These are phyloP conservation scores for Tetramorium bicarinatum DNA, from an alignment of 2,888 invertebrate species.

Conservation along the genomic window DNA sequence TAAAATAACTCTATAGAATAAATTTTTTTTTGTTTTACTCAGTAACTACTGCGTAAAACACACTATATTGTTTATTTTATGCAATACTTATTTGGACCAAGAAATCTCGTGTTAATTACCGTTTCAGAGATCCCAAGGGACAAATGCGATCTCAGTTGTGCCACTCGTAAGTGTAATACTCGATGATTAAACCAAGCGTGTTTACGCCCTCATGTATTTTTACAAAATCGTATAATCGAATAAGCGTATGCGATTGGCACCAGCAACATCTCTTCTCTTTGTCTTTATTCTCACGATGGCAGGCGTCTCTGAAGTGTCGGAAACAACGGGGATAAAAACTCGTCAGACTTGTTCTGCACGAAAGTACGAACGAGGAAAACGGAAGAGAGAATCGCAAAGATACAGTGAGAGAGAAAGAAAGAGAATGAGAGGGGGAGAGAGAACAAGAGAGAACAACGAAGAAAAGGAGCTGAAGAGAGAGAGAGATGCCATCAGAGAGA, in stretches of 20 bases:
- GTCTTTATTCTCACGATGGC: slow-evolving; percentile 54
- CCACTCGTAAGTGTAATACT: slow-evolving; percentile 18
- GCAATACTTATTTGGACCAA: neutral
- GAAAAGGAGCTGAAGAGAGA: slow-evolving; percentile 7
- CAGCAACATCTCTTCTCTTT: slow-evolving; percentile 23
- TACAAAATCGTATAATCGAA: slow-evolving; percentile 1
- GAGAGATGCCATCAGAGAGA: neutral
- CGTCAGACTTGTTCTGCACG: slow-evolving; percentile 45
- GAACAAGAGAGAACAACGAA: neutral
- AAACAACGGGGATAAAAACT: slow-evolving; percentile 56
- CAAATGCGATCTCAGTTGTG: slow-evolving; percentile 17
- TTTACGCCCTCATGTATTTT: slow-evolving; percentile 11
- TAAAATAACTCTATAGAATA: neutral
- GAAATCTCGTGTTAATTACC: neutral
- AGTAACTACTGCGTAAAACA: neutral
- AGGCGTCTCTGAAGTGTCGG: slow-evolving; percentile 46
- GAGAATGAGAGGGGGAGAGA: neutral
- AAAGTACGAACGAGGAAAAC: slow-evolving; percentile 38
- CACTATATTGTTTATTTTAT: neutral
- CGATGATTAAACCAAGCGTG: neutral
- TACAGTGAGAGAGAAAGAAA: neutral
- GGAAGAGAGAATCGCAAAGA: slow-evolving; percentile 50
- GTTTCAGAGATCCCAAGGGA: slow-evolving; percentile 16
- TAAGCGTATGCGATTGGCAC: slow-evolving; percentile 17
- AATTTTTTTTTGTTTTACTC: neutral